A percentile compares a stretch with the other conserved stretches of the same genome.
These are phyloP conservation scores for Caenorhabditis becei DNA, from an alignment of 2,888 invertebrate genomes.

Conservation along the genomic window DNA sequence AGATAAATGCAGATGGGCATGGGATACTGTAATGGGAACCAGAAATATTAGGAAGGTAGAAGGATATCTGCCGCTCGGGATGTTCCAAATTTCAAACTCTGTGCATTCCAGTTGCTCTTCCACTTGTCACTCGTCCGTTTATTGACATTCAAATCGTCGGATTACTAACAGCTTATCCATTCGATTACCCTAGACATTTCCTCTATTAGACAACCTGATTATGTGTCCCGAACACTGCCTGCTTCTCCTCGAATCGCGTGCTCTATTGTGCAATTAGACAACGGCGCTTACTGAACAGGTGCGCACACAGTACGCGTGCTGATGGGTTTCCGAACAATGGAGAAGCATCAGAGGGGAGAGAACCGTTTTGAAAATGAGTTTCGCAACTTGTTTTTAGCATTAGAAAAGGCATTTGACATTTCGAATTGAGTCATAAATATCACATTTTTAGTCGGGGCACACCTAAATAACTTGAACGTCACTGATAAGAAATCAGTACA, in stretches of 20 bases:
- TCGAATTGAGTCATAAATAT: not conserved
- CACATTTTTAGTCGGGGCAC: not conserved
- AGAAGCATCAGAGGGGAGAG: not conserved
- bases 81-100: not conserved
- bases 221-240: conserved; percentile 21
- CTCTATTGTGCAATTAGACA: conserved; percentile 37
- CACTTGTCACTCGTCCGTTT: conserved; percentile 14
- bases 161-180: conserved; percentile 37
- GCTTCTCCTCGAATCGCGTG: conserved; percentile 21
- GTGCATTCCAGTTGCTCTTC: not conserved
- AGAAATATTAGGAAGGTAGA: too few relatives aligned
- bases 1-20: too few relatives aligned
- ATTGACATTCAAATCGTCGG: conserved; percentile 9
- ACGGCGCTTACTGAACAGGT: conserved; percentile 45
- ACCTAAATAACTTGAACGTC: not conserved
- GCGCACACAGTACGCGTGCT: conserved; percentile 27
- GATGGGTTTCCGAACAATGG: conserved; percentile 7
- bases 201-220: conserved; percentile 14
- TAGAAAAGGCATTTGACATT: not conserved
- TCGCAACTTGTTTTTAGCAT: not conserved
- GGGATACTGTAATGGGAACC: too few relatives aligned
- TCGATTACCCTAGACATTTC: conserved; percentile 1
- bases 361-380: not conserved
- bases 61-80: too few relatives aligned
- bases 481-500: conserved; percentile 37